Conservation (phyloP, 2,888 invertebrate genomes). For the Acanthosepion pharaonis region DNA sequence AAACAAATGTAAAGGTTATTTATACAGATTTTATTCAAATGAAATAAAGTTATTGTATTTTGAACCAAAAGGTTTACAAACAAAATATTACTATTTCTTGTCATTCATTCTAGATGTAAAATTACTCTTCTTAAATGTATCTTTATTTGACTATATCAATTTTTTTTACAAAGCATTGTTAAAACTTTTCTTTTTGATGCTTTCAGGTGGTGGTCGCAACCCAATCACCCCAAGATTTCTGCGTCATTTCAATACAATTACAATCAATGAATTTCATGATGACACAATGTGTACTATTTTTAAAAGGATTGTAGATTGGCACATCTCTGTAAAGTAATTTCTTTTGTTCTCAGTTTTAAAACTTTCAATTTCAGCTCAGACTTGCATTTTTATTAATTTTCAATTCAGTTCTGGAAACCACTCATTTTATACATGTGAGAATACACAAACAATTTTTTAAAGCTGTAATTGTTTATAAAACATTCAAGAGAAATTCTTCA, state of each 20-base stretch:
- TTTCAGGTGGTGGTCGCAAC: constrained; percentile 77
- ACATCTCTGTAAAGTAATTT: constrained; percentile 81
- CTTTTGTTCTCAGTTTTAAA: background rate
- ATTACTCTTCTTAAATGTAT: background rate
- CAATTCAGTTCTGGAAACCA: background rate
- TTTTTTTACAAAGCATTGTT: background rate
- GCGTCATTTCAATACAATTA: constrained; percentile 74
- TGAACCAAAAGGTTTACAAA: no score
- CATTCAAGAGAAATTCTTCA: no score
- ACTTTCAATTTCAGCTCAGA: background rate
- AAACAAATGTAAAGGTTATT: no score
- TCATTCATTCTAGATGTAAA: background rate
- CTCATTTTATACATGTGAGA: background rate
- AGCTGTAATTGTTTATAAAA: no score
- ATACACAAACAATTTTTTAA: no score
- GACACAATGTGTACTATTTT: constrained; percentile 75
- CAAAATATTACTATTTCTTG: no score
- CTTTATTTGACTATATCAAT: background rate
- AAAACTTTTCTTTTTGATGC: background rate
- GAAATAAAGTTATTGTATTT: no score
- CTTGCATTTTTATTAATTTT: background rate
- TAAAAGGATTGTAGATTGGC: constrained; percentile 75
- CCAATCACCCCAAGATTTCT: constrained; percentile 74
- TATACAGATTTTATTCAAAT: no score
- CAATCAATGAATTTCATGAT: constrained; percentile 75